Base-by-base conservation (phyloP, 2,888 invertebrate species). In the Ditylenchus weischeri region DNA sequence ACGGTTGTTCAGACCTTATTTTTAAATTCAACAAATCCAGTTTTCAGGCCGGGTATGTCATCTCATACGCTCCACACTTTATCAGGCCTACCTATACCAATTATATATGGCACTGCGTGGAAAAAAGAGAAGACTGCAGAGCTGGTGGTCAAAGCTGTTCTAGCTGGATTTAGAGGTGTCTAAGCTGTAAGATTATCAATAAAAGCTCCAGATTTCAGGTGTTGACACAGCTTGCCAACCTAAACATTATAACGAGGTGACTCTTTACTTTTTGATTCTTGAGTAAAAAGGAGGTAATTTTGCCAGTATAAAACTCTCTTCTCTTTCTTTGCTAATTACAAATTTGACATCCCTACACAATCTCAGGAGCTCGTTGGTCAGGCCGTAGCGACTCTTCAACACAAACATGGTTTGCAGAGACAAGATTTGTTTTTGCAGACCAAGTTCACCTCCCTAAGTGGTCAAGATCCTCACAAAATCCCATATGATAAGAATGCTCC, bases 81-180 rank as follows among this genome's bases (percentile, higher is more conserved):
- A 10, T 48, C 68, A 5, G 68, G 68, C 15, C 21, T 49, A 8
- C 59, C 43, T 35, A 50, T 68, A 68, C 68, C 63, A 15, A 35
- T 68, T 38, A 68, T 68, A 68, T 68, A 68, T 49, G 68, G 68
- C 29, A 68, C 68, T 35, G 68, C 68, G 21, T 68, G 68, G 68
- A 68, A 68, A 36, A 68, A 68, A n/a, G 68, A 68, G 48, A 57
- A 68, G 8, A 68, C 68, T 18, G 57, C 68, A 11, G 69, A 68
- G 35, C 38, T 68, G 19, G 68, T 68, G 21, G 21, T 70, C 29
- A 57, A 21, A n/a, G 68, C 68, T 7, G 35, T 68, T 19, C 49
- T 70, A 11, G 54, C 51, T 49, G 68, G 68, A n/a, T 68, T 68
- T 36, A 69, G 68, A 21, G 68, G 38, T n/a, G n/a, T n/a, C n/a